Conservation (phyloP, 2,797 vertebrate genomes). For the Phrynocephalus forsythii region DNA sequence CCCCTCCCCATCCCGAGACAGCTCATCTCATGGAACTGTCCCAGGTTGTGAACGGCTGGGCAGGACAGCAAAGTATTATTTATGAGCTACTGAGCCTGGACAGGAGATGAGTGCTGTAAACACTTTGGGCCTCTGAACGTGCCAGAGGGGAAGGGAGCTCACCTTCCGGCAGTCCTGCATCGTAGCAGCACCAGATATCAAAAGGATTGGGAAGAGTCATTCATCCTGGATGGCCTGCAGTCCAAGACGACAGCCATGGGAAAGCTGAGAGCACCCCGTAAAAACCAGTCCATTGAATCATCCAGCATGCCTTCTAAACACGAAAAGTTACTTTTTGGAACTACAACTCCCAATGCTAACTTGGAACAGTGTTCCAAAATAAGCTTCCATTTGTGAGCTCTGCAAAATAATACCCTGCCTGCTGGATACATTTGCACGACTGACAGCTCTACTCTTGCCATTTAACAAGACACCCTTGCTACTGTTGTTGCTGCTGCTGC, state of each 20-base stretch:
- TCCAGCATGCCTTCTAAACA: not conserved
- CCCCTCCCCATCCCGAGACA: not conserved
- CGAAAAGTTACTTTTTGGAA: too few relatives aligned
- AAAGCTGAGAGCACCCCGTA: not conserved
- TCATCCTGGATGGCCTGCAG: not conserved
- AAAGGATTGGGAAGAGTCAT: not conserved
- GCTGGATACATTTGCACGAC: not conserved
- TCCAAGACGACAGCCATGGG: too few relatives aligned
- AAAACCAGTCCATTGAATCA: not conserved
- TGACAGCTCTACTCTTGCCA: not conserved
- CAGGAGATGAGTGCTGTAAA: not conserved
- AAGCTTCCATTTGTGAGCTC: too few relatives aligned
- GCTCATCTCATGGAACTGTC: not conserved
- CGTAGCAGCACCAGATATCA: not conserved
- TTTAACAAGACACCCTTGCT: not conserved
- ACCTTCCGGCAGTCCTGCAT: not conserved
- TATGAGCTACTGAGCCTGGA: not conserved
- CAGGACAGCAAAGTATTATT: not conserved
- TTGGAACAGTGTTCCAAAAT: too few relatives aligned
- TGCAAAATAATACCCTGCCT: too few relatives aligned
- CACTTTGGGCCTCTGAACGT: not conserved
- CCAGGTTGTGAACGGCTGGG: slow-evolving; percentile 7
- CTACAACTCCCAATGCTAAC: too few relatives aligned
- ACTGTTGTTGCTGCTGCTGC: not conserved
- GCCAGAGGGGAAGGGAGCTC: not conserved